phyloP scores from a whole-genome alignment of 1,140 invertebrate genomes.

The Bombus polaris region DNA sequence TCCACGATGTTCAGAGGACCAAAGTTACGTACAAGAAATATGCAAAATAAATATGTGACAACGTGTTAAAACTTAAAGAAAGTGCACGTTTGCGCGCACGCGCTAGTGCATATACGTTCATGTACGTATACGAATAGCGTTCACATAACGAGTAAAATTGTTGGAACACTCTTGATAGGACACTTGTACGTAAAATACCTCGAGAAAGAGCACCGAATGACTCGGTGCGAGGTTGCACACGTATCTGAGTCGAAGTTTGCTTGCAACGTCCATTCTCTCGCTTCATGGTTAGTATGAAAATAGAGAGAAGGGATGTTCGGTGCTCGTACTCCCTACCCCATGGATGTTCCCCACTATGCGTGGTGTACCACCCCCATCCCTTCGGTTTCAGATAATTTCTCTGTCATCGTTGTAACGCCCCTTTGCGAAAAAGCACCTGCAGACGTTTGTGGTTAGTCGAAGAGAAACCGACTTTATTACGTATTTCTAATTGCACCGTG shows the following conservation, averaged over 20 bases:
- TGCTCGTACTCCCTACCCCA: conserved; percentile 41
- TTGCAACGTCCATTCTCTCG: conserved; percentile 73
- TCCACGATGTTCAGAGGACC: background rate
- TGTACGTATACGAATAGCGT: too few species aligned
- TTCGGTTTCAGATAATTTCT: conserved; percentile 43
- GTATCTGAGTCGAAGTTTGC: conserved; percentile 73
- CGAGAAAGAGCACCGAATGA: background rate
- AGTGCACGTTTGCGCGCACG: background rate
- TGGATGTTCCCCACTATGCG: conserved; percentile 50
- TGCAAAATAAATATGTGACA: background rate
- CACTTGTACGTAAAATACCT: background rate
- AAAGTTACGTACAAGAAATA: background rate
- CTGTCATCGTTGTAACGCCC: conserved; percentile 59
- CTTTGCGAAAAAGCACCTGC: conserved; percentile 64
- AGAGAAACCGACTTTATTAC: conserved; percentile 9
- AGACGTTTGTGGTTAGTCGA: background rate
- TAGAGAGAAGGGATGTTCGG: conserved; percentile 55
- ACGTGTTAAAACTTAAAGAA: background rate
- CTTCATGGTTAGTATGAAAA: conserved; percentile 67
- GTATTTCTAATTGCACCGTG: conserved; percentile 1
- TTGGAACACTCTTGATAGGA: background rate
- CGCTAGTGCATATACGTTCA: background rate
- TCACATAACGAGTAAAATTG: background rate
- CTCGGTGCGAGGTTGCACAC: conserved; percentile 53
- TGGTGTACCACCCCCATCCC: conserved; percentile 52